Evolutionary conservation across 2,113 vertebrate genomes (phyloP).

Genomic region (Grallaria varia): DNA sequence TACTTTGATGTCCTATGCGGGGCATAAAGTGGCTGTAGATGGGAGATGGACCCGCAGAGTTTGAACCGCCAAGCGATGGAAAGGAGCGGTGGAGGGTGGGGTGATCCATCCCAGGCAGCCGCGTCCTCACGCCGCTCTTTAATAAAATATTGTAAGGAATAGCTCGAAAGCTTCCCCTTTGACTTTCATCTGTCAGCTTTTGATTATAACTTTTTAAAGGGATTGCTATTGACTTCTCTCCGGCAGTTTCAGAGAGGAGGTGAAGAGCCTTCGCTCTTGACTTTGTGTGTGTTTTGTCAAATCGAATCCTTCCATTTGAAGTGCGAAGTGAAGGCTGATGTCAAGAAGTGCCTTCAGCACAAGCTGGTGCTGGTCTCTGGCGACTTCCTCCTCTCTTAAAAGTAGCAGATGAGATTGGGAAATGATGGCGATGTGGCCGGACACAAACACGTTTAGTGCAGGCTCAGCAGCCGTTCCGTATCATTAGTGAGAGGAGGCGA

Average conservation of each 20-base stretch:
- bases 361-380: constrained; percentile 78
- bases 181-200: constrained; percentile 65
- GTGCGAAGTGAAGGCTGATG: constrained; percentile 84
- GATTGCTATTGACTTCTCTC: constrained; percentile 82
- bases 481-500: constrained; percentile 67
- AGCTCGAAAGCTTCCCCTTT: constrained; percentile 46
- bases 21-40: background rate
- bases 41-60: background rate
- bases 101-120: background rate
- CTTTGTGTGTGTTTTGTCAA: constrained; percentile 82
- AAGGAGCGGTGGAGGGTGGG: background rate
- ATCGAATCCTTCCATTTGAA: constrained; percentile 75
- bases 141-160: constrained; percentile 47
- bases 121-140: background rate
- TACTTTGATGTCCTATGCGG: constrained; percentile 13
- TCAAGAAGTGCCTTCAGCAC: constrained; percentile 80
- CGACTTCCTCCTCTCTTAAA: constrained; percentile 41
- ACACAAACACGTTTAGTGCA: constrained; percentile 62
- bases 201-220: constrained; percentile 67
- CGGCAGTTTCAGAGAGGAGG: constrained; percentile 64
- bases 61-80: constrained; percentile 41
- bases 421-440: constrained; percentile 69
- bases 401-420: constrained; percentile 26
- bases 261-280: constrained; percentile 53
- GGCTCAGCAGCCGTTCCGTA: constrained; percentile 69